A percentile compares a stretch with the other conserved stretches of the same genome.
phyloP scores from a whole-genome alignment of 2,888 invertebrate species.

The Gymnoscelis rufifasciata region DNA sequence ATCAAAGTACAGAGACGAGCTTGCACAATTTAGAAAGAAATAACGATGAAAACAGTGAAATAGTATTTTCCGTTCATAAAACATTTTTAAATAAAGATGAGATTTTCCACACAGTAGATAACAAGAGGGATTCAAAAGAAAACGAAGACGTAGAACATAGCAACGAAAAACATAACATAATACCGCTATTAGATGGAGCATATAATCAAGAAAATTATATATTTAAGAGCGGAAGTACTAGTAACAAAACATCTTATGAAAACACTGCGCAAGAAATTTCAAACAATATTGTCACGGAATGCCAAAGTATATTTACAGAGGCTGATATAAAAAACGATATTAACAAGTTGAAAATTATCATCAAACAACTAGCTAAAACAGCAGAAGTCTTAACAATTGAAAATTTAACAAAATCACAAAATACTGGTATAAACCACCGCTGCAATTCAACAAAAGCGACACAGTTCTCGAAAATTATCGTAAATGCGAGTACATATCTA shows the following conservation, averaged over 20 bases:
- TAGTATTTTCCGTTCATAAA: constrained; percentile 14
- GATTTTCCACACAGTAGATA: no score
- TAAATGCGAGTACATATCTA: no score
- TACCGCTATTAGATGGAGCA: constrained; percentile 53
- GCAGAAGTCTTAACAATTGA: constrained; percentile 47
- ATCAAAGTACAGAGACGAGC: constrained; percentile 20
- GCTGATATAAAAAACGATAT: constrained; percentile 47
- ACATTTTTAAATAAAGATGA: neutral
- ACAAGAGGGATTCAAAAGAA: no score
- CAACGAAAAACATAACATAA: constrained; percentile 41
- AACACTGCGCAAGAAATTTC: constrained; percentile 17
- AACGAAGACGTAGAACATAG: neutral
- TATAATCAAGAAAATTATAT: constrained; percentile 49
- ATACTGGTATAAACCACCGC: constrained; percentile 13
- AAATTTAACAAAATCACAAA: constrained; percentile 34
- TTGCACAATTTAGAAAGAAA: constrained; percentile 3
- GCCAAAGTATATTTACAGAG: constrained; percentile 24
- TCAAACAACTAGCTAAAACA: constrained; percentile 46
- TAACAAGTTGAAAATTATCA: constrained; percentile 46
- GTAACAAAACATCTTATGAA: constrained; percentile 20
- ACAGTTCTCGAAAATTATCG: constrained; percentile 45
- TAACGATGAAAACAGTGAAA: constrained; percentile 12
- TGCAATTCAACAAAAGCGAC: constrained; percentile 39
- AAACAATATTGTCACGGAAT: constrained; percentile 29
- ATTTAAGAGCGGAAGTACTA: constrained; percentile 33